Base-by-base conservation (phyloP, 2,888 invertebrate species). In the Mythimna albipuncta region DNA sequence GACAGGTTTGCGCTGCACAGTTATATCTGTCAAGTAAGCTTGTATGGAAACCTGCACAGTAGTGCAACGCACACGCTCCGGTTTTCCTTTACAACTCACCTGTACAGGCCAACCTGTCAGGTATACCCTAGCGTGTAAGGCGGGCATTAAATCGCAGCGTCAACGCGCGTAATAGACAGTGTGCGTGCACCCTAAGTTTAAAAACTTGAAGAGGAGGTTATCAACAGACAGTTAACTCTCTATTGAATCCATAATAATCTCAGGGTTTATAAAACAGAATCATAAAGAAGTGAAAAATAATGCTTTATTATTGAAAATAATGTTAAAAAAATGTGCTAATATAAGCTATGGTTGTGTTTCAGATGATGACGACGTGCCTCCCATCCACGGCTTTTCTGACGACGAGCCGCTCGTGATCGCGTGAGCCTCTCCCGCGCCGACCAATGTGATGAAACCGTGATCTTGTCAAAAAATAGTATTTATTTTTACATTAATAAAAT, bases 371-470 rank as follows among this genome's bases (percentile, higher is more conserved):
- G 98, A 98, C 89, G 97, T 98, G 87, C 99, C 99, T 54, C 98
- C 98, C 84, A 98, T 99, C 90, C 97, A 98, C 91, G 98, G 99
- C 44, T 99, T 99, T 94, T 98, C 99, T 0, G 99, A 99, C 92
- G 99, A 99, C 93, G 99, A 99, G 94, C 99, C 99, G 71, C 96
- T 99, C 85, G 99, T 99, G 87, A 98, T 99, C 92, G 98, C 99
- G 87, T 99, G 97, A 97, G 64, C 57, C 47, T 47, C 66, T 19
- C 50, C 16, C 55, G 64, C 67, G 63, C 66, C 71, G 63, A 74
- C 61, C 77, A 73, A 77, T 91, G 92, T 92, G 91, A 92, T 91
- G 85, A 87, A 89, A 89, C 88, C 89, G 88, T 91, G 91, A 93
- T 93, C 93, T 93, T 93, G 92, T 94, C 93, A 91, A 89, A 80